Conservation (phyloP, 2,113 vertebrate genomes). For the Conger conger region DNA sequence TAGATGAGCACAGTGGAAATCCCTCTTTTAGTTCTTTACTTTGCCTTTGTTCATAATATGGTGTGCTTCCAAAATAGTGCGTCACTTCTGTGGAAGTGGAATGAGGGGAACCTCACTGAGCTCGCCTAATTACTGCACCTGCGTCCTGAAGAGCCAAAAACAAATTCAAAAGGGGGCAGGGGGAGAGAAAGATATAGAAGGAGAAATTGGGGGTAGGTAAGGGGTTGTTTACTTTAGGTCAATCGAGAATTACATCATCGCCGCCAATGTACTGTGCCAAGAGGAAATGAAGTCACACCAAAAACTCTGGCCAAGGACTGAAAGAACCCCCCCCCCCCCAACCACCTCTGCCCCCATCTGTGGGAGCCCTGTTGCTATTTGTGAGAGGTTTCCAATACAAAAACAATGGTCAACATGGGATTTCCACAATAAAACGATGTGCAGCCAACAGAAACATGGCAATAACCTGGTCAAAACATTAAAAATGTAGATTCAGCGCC, state of each 20-base stretch:
- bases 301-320: constrained; percentile 57
- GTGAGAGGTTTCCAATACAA: constrained; percentile 37
- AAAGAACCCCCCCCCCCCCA: constrained; percentile 13
- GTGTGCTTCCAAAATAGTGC: neutral
- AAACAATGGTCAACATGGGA: constrained; percentile 31
- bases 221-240: constrained; percentile 58
- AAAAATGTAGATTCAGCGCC: neutral
- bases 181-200: constrained; percentile 11
- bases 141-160: neutral
- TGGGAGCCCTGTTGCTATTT: constrained; percentile 40
- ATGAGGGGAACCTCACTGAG: neutral
- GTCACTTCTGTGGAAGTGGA: neutral
- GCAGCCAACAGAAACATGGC: constrained; percentile 50
- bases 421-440: constrained; percentile 3
- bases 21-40: neutral
- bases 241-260: constrained; percentile 64
- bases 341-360: constrained; percentile 37
- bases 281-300: constrained; percentile 74
- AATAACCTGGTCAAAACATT: constrained; percentile 55
- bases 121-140: neutral
- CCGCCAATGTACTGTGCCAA: constrained; percentile 45
- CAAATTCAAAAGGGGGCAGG: constrained; percentile 3
- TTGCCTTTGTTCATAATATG: neutral
- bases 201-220: constrained; percentile 17
- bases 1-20: neutral